Percentiles rank a stretch among this genome's conserved stretches.
Conservation (phyloP, 2,888 invertebrate genomes). For the Cremastinae sp. region DNA sequence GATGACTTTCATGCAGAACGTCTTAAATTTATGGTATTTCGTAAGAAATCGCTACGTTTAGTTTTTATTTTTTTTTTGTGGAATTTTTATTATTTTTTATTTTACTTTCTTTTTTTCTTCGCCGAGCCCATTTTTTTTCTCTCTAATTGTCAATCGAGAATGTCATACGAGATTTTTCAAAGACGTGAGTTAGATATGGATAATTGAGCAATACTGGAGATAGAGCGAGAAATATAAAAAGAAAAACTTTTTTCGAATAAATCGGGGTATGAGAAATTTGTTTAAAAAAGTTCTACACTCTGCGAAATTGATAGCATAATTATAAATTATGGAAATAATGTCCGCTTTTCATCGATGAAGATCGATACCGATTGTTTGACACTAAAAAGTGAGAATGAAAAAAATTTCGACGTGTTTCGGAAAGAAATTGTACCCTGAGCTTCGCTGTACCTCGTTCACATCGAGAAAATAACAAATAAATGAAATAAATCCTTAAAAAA, state of each 20-base stretch:
- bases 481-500: conserved; percentile 51
- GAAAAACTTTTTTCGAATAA: conserved; percentile 1
- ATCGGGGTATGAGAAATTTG: neutral
- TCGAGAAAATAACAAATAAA: conserved; percentile 67
- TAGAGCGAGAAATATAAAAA: conserved; percentile 1
- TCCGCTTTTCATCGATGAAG: neutral
- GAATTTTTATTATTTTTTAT: neutral
- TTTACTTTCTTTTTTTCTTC: conserved; percentile 59
- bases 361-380: conserved; percentile 1
- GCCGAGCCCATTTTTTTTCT: neutral
- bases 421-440: conserved; percentile 64
- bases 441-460: conserved; percentile 68
- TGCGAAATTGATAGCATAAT: neutral
- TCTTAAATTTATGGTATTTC: conserved; percentile 20
- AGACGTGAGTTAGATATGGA: conserved; percentile 34
- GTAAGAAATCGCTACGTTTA: conserved; percentile 6
- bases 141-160: conserved; percentile 17
- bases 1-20: conserved; percentile 30
- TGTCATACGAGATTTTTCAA: conserved; percentile 46
- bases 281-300: neutral
- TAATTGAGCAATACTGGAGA: conserved; percentile 36
- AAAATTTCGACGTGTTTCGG: conserved; percentile 54
- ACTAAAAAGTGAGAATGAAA: conserved; percentile 42
- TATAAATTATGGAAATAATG: neutral
- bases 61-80: neutral